Evolutionary conservation across 1,140 invertebrate genomes (phyloP).

Genomic region (Apis dorsata): DNA sequence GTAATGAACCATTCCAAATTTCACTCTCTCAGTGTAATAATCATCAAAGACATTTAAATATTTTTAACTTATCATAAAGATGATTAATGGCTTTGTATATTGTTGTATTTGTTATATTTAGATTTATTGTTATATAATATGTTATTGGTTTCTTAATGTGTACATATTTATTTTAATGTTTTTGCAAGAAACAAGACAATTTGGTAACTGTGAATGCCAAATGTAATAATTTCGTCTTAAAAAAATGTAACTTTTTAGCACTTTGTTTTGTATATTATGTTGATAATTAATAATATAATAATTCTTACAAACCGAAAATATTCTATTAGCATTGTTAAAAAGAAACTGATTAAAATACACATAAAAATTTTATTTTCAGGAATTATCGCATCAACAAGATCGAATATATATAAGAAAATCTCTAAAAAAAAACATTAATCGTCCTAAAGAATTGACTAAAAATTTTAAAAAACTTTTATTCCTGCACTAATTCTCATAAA

Average conservation of each 20-base stretch:
- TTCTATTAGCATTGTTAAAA: too few relatives aligned
- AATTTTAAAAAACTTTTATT: slow-evolving; percentile 30
- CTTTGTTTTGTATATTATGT: slow-evolving; percentile 63
- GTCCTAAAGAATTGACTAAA: slow-evolving; percentile 10
- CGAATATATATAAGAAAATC: neutral
- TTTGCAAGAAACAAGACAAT: slow-evolving; percentile 34
- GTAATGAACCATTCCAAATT: slow-evolving; percentile 52
- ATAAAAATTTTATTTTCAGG: slow-evolving; percentile 24
- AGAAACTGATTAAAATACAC: neutral
- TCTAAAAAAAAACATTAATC: too few relatives aligned
- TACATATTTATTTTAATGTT: slow-evolving; percentile 62
- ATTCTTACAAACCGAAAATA: slow-evolving; percentile 35
- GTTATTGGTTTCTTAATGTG: slow-evolving; percentile 60
- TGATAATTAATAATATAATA: slow-evolving; percentile 57
- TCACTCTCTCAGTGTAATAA: slow-evolving; percentile 44
- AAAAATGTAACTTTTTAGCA: slow-evolving; percentile 50
- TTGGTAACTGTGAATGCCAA: slow-evolving; percentile 52
- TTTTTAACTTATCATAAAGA: slow-evolving; percentile 34
- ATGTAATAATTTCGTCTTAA: slow-evolving; percentile 36
- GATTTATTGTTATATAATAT: slow-evolving; percentile 56
- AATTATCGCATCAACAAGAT: slow-evolving; percentile 7
- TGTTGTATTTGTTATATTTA: slow-evolving; percentile 58
- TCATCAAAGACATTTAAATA: slow-evolving; percentile 43
- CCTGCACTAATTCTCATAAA: slow-evolving; percentile 43
- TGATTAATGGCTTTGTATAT: slow-evolving; percentile 57